These are phyloP conservation scores for Heterotis niloticus DNA, from an alignment of 2,113 vertebrate genomes.

Conservation along the genomic window DNA sequence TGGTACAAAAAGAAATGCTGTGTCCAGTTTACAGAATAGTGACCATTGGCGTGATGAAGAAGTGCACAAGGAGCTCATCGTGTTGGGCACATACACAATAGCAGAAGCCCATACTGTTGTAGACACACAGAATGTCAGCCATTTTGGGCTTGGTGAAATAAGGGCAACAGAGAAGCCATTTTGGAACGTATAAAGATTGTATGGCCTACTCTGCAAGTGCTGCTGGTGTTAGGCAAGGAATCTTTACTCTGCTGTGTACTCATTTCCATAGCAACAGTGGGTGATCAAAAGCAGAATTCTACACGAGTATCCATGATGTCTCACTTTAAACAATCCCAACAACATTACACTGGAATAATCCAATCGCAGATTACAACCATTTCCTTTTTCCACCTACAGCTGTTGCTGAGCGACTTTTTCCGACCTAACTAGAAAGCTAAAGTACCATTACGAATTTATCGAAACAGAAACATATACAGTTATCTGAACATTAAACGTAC, in stretches of 20 bases:
- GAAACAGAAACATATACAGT: too few species aligned
- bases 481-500: too few species aligned
- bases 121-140: background rate
- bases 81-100: background rate
- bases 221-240: background rate
- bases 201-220: background rate
- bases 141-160: background rate
- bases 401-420: too few species aligned
- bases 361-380: background rate
- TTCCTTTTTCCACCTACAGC: background rate
- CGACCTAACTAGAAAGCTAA: too few species aligned
- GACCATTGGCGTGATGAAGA: background rate
- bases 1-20: background rate
- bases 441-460: too few species aligned
- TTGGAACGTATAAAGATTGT: constrained; percentile 2
- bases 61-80: background rate
- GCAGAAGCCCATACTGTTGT: background rate
- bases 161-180: constrained; percentile 1
- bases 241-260: constrained; percentile 1
- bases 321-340: background rate
- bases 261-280: constrained; percentile 14
- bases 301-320: too few species aligned
- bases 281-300: constrained; percentile 8
- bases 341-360: background rate
- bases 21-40: background rate